Base-by-base conservation (phyloP, 2,888 invertebrate species). In the Chrysina gloriosa region DNA sequence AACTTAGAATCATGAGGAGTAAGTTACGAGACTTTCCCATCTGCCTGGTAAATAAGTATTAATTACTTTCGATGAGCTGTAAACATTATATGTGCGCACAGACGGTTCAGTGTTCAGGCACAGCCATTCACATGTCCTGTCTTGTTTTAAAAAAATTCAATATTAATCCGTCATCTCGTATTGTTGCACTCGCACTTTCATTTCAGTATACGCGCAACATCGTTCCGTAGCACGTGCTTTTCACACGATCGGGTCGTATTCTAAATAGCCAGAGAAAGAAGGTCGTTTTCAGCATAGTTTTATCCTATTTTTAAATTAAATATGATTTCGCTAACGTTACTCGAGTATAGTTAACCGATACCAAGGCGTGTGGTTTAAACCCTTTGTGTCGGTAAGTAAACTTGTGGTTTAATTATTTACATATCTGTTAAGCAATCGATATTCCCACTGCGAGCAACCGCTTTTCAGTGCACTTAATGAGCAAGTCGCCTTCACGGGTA, bases 141-240 rank as follows among this genome's bases (percentile, higher is more conserved):
- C 36, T 36, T 42, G 42, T 42, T 61, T 58, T 16, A 36, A 45
- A 61, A 34, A 61, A 61, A 42, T 45, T 27, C 58, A 45, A 42
- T 61, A 61, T 61, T 58, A 61, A 52, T 39, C 63, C 39, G 61
- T 63, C 61, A 63, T 67, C 67, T 67, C 52, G 36, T 48, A 67
- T 67, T 63, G 61, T 67, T 67, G 63, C 67, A 67, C 47, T 67
- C 63, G 63, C 63, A 67, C 67, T 67, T 67, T 67, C 67, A 63
- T 67, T 64, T 70, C 68, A 72, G 72, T 72, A 63, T 65, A 63
- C 70, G 64, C 69, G 70, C 68, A 72, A 70, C 72, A 66, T 58
- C 70, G 69, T 69, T 47, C 39, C 56, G 64, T 64, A 68, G 56
- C 72, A 70, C 72, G 72, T 72, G 72, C 66, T 70, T 54, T 56